Conservation (phyloP, 2,888 invertebrate genomes). For the Pharmacophagus antenor region DNA sequence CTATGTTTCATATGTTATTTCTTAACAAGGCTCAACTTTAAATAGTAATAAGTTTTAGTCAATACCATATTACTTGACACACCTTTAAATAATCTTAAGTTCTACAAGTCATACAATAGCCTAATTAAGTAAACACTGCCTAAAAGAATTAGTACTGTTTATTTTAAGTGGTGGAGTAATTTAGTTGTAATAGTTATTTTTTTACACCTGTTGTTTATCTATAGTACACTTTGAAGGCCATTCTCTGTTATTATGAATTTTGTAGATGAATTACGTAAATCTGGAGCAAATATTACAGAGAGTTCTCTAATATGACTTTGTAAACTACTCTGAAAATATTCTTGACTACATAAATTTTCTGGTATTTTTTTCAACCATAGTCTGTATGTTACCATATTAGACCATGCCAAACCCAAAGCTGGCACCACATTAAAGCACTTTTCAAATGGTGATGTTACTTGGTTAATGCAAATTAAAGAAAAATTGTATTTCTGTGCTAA, state of each 20-base stretch:
- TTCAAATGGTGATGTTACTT: slow-evolving; percentile 64
- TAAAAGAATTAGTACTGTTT: too few species aligned
- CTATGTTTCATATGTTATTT: too few species aligned
- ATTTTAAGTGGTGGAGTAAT: too few species aligned
- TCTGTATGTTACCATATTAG: slow-evolving; percentile 68
- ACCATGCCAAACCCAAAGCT: slow-evolving; percentile 71
- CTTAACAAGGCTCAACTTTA: too few species aligned
- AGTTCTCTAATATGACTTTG: slow-evolving; percentile 50
- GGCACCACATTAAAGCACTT: slow-evolving; percentile 52
- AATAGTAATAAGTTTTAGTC: too few species aligned
- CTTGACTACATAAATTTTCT: slow-evolving; percentile 27
- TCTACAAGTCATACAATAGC: too few species aligned
- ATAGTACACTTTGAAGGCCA: slow-evolving; percentile 45
- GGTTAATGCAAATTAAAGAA: slow-evolving; percentile 67
- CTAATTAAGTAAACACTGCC: too few species aligned
- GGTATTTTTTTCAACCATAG: slow-evolving; percentile 48
- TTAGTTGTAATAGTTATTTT: too few species aligned
- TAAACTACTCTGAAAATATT: slow-evolving; percentile 17
- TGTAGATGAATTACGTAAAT: slow-evolving; percentile 48
- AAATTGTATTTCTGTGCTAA: slow-evolving; percentile 58
- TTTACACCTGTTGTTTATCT: too few species aligned
- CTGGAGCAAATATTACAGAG: slow-evolving; percentile 55
- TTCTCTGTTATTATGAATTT: slow-evolving; percentile 52
- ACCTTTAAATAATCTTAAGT: too few species aligned
- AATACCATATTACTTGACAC: too few species aligned